Base-by-base conservation (phyloP, 2,797 vertebrate genomes). In the Huso huso region DNA sequence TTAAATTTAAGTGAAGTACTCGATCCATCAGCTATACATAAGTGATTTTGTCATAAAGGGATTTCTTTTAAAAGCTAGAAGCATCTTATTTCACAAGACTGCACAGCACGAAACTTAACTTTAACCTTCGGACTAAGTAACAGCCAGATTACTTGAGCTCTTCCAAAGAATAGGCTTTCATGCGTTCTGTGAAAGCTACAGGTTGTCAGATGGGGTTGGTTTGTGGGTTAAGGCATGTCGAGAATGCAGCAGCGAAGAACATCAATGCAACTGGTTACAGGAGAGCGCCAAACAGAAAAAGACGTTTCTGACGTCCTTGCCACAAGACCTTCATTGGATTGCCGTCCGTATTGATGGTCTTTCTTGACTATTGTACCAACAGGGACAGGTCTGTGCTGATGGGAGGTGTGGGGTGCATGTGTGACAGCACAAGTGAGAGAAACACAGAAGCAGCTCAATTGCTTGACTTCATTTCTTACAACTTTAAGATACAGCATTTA, bases 21-120 rank as follows among this genome's bases (percentile, higher is more conserved):
- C 77, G 37, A 37, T 5, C 37, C 75, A 80, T 85, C 77, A 81
- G 79, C 79, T 74, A 71, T 67, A 72, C 73, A 75, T 73, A 79
- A 82, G 78, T 74, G 72, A 78, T 73, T 78, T 76, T 81, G 81
- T 84, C 83, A 82, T 75, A 82, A 82, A 70, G 76, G 70, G 69
- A 73, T 74, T 79, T 78, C 74, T 70, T 81, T 78, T 75, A 77
- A 81, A 83, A 81, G 77, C 75, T 70, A 75, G 72, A 73, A 77
- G 84, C 74, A 71, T 84, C 77, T 80, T 72, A 81, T 85, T 84
- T 81, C 80, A 76, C 4, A 2, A 81, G 76, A 77, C 69, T 61
- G 72, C 12, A 67, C 66, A 78, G 75, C 82, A 73, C 72, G 75
- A 73, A 71, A 74, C 59, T 55, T 65, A 51, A 70, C 71, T 70